phyloP scores from a whole-genome alignment of 1,140 invertebrate species.

The Pectinophora gossypiella region DNA sequence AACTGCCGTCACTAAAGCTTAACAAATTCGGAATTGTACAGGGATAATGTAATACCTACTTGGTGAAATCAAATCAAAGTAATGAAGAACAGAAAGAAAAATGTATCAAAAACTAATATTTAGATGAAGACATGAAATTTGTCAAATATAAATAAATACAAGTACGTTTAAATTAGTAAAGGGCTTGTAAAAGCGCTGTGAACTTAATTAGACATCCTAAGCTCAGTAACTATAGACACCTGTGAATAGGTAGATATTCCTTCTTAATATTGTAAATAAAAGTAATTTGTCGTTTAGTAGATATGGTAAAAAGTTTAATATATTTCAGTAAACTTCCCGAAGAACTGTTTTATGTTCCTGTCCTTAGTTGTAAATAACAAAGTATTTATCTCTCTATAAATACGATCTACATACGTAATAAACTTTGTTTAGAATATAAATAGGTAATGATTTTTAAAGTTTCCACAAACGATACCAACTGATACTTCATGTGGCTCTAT shows the following conservation, averaged over 20 bases:
- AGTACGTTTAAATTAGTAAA: conserved; percentile 30
- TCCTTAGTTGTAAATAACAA: conserved; percentile 69
- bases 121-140: background rate
- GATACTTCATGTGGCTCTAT: conserved; percentile 47
- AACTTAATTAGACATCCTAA: conserved; percentile 48
- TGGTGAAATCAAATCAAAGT: conserved; percentile 34
- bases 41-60: conserved; percentile 58
- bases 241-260: conserved; percentile 61
- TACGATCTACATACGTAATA: conserved; percentile 31
- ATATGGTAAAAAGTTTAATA: conserved; percentile 64
- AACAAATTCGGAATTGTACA: conserved; percentile 74
- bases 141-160: background rate
- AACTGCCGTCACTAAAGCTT: background rate
- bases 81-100: conserved; percentile 24
- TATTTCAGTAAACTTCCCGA: conserved; percentile 65
- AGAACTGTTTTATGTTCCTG: conserved; percentile 74
- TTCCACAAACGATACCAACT: conserved; percentile 61
- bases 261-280: conserved; percentile 62
- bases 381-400: conserved; percentile 44
- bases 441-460: conserved; percentile 31
- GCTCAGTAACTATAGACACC: conserved; percentile 51
- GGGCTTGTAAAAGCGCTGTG: conserved; percentile 58
- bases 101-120: conserved; percentile 28
- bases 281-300: conserved; percentile 45
- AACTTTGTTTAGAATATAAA: conserved; percentile 19